Evolutionary conservation across 2,113 vertebrate genomes (phyloP), one percentile per base, ranked within the genome.

Genomic region (Boulengeromyrus knoepffleri): DNA sequence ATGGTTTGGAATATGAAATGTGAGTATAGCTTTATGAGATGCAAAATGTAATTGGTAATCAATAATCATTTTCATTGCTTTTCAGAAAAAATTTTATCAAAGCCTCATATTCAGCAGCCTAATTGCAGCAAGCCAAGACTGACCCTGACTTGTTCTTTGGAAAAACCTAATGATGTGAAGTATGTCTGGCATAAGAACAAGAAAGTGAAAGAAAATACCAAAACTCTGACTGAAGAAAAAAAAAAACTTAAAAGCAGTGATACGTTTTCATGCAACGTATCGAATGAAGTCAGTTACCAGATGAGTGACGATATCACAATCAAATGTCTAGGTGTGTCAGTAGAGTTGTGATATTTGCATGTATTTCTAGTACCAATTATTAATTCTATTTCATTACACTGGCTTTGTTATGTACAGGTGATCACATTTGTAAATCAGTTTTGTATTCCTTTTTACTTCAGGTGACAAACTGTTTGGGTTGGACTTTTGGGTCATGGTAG

Each of bases 401-500:
- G 15, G 42, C 13, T 39, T 21, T 13, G 50, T 88, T 24, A 58
- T 17, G 27, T 42, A 39, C 31, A 39, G 10, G 49, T 36, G 52
- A 53, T 15, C 86, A 58, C 17, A 36, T 88, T 36, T 53, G 50
- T 17, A 39, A 36, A 21, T 56, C 13, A 62, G 3, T 45, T 15
- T 27, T 46, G 62, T 31, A 8, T 89, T 19, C 15, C 5, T 36
- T 80, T 49, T 39, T 83, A 15, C 36, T 80, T 52, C 31, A 21
- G 47, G 0, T 5, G 1, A 1, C 10, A 89, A 62, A 27, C 74
- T 89, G 17, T 42, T 83, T 42, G 88, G 88, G 27, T 53, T 89
- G 46, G 88, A 83, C 19, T 89, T 83, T 70, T 89, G 88, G 88
- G 2, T 83, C 17, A 83, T 53, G 70, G 2, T 89, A 39, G 17